Evolutionary conservation across 2,797 vertebrate genomes (phyloP).

Genomic region (Florisuga fusca): DNA sequence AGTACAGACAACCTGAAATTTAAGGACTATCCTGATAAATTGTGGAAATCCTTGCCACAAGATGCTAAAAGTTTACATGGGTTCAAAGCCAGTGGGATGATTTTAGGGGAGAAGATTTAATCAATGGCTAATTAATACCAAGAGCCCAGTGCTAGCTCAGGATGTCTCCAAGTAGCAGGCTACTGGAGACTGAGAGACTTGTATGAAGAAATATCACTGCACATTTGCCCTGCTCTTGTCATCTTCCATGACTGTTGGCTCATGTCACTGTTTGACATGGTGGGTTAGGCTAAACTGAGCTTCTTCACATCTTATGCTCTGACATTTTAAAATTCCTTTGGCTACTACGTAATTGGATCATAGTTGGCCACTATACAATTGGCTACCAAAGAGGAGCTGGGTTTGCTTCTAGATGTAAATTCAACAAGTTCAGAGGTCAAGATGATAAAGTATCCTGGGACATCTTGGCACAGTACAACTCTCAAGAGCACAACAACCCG

Average conservation of each 20-base stretch:
- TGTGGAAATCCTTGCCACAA: not conserved
- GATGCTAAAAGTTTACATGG: not conserved
- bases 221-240: not conserved
- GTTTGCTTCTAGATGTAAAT: not conserved
- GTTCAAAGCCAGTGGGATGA: not conserved
- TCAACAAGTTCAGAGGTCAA: not conserved
- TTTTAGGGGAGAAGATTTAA: not conserved
- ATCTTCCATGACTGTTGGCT: not conserved
- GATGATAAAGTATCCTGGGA: not conserved
- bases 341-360: not conserved
- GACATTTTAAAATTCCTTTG: not conserved
- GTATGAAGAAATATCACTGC: not conserved
- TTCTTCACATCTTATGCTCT: not conserved
- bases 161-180: accelerated
- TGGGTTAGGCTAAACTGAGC: not conserved
- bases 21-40: not conserved
- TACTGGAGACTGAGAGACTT: not conserved
- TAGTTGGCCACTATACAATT: not conserved
- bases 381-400: not conserved
- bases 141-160: not conserved
- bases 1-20: not conserved
- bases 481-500: not conserved
- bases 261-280: not conserved
- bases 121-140: not conserved
- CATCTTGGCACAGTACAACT: not conserved